Evolutionary conservation across 1,140 invertebrate genomes (phyloP), one percentile per base, ranked within the genome.

Genomic region (Saccostrea cuccullata): DNA sequence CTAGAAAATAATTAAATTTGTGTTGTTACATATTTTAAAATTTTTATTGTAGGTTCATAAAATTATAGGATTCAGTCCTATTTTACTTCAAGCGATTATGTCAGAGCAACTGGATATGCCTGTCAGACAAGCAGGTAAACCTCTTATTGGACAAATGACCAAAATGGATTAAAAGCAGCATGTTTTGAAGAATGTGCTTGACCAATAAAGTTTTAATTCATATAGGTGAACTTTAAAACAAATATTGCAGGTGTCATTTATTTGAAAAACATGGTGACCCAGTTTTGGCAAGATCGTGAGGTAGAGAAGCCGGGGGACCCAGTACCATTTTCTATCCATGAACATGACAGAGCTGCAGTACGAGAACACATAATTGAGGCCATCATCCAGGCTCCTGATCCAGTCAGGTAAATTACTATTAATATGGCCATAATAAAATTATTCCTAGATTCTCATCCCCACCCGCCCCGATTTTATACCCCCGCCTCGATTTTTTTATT

Each of bases 51-150:
- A 99, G 98, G 97, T 98, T 92, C 97, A 98, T 93, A 98, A 98
- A 96, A 98, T 99, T 87, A 98, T 98, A 95, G 98, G 98, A 56
- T 99, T 99, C 96, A 97, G 98, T 82, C 98, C 98, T 56, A 96
- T 97, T 73, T 95, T 99, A 30, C 96, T 99, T 20, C 98, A 99
- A 96, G 97, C 99, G 89, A 97, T 99, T 17, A 98, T 99, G 97
- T 96, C 96, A 93, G 94, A 95, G 56, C 97, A 98, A 90, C 96
- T 98, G 64, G 97, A 99, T 67, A 97, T 98, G 96, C 97, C 98
- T 90, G 97, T 99, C 0, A 96, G 98, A 90, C 98, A 99, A 96
- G 55, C 55, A 84, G 82, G 82, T 56, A 55, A 55, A 55, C 13
- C 20, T 84, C 5, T 23, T 23, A 36, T 36, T 23, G 15, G 20